phyloP scores from a whole-genome alignment of 2,888 invertebrate genomes.

The Tetramorium bicarinatum region DNA sequence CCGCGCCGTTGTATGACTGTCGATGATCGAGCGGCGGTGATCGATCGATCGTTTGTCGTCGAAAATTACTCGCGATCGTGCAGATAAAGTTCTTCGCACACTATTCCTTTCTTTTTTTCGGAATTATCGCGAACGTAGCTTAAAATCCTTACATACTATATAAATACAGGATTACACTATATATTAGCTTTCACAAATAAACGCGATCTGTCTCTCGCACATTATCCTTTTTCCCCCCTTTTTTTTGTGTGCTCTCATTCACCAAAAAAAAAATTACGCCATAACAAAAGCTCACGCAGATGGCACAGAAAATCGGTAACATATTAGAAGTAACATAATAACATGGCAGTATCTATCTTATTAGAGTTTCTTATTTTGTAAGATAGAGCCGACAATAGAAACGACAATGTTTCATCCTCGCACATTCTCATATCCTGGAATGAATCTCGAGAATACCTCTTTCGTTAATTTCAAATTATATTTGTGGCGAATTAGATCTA shows the following conservation, averaged over 20 bases:
- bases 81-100: conserved; percentile 17
- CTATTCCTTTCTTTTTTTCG: background rate
- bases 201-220: conserved; percentile 60
- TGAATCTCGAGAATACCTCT: background rate
- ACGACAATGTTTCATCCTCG: background rate
- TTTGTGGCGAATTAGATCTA: background rate
- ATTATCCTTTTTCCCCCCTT: conserved; percentile 26
- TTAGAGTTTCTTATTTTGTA: conserved; percentile 22
- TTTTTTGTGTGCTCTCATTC: conserved; percentile 38
- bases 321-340: conserved; percentile 67
- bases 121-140: conserved; percentile 56
- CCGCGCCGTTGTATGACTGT: conserved; percentile 30
- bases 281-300: conserved; percentile 74
- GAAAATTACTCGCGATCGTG: background rate
- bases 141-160: conserved; percentile 61
- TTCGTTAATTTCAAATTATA: background rate
- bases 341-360: conserved; percentile 58
- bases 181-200: conserved; percentile 59
- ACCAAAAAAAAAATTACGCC: conserved; percentile 66
- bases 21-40: conserved; percentile 18
- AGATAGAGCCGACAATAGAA: background rate
- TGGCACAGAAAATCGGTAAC: conserved; percentile 80
- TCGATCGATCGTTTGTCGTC: conserved; percentile 16
- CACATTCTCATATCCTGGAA: background rate
- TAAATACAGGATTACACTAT: conserved; percentile 55